Base-by-base conservation (phyloP, 1,140 invertebrate species). In the Musca domestica region DNA sequence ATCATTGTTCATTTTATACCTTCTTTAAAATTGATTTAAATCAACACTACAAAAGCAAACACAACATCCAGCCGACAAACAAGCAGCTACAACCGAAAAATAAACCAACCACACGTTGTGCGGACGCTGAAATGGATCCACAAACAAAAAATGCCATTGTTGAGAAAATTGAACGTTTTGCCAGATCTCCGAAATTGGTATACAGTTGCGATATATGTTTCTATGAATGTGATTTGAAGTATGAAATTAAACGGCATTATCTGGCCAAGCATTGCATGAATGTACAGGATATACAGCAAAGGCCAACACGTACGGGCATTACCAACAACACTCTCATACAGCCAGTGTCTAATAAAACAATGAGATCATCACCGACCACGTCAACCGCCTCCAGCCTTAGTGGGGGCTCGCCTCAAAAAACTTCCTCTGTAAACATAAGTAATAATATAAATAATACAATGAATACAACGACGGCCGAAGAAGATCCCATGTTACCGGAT, bases 121-220 rank as follows among this genome's bases (percentile, higher is more conserved):
- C 34, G 6, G 34, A 41, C 4, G 20, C 64, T 10, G 14, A 49
- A 25, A 22, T 47, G 19, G 6, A 46, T 19, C 49, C 52, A n/a
- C n/a, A 67, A 19, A 19, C 49, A 51, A 51, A 51, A 51, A 22
- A 19, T 20, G 17, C 49, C 5, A 19, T 22, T 51, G 49, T 51
- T 17, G 9, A 19, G 5, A 51, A 51, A 51, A 27, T 34, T 41
- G 19, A 51, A 67, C 51, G 5, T 46, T n/a, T 41, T 41, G 34
- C 34, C 6, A 41, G 34, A 61, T 9, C 30, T 23, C 5, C 25
- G 0, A 70, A 67, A 30, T 20, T 67, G 30, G 47, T 70, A 0
- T 80, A 72, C 46, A 71, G 72, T 6, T 80, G 77, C 25, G 77
- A 80, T 66, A 71, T 80, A 69, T 80, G 77, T n/a, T 66, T 80